Base-by-base conservation (phyloP, 1,140 invertebrate species). In the Cylas formicarius region DNA sequence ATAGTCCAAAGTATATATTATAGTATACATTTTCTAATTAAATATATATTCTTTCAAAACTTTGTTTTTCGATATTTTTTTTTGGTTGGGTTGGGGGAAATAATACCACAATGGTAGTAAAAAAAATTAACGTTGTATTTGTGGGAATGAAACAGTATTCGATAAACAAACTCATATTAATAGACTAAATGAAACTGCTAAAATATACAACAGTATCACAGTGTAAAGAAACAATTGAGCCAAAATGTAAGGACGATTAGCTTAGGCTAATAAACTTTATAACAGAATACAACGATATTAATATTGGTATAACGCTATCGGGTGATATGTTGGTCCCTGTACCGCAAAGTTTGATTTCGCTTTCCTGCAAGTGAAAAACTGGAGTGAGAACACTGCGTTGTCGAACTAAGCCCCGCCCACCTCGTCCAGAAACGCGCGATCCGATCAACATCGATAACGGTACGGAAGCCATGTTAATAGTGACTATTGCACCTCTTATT, bases 281-380 rank as follows among this genome's bases (percentile, higher is more conserved):
- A 13, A 47, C 17, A 19, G 10, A 40, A 47, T 47, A 47, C 19
- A 47, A 47, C 32, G 21, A 18, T 24, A 48, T 42, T 9, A 48
- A 11, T 19, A 48, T 17, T 38, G 39, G 28, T 43, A 55, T 23
- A 29, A 51, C 24, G 36, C 32, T 28, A 27, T 38, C 14, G 11
- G 45, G 24, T 38, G 52, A 50, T 48, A 50, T 48, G 36, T 52
- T 49, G 36, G 51, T 48, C 20, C 53, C 53, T 21, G 26, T 40
- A 17, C 61, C 61, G 26, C 61, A 63, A 4, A 61, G 41, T 51
- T 58, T 57, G 9, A 63, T 63, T 36, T 63, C 58, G 24, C 57
- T 56, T 32, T 63, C 61, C 61, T 63, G 38, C 14, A 62, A 60
- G 16, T 31, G 27, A 52, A 55, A 44, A 50, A 41, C n/a, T n/a